phyloP scores from a whole-genome alignment of 2,113 vertebrate genomes.

The Columba janthina region DNA sequence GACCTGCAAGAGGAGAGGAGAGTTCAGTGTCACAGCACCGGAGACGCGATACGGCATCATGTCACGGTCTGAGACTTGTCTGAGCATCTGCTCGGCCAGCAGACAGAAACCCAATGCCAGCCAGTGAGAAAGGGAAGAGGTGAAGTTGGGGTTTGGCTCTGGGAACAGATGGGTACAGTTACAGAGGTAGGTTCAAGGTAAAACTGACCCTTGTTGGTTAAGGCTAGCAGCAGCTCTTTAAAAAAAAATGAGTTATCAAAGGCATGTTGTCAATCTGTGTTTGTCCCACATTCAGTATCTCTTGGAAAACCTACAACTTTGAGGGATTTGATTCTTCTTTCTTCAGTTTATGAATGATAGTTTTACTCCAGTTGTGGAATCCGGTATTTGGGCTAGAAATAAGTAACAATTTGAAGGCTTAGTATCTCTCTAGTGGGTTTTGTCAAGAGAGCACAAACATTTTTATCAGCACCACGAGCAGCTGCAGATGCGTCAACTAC shows the following conservation, averaged over 20 bases:
- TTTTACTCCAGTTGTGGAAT: neutral
- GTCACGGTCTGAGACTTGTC: neutral
- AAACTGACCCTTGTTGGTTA: neutral
- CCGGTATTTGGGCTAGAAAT: neutral
- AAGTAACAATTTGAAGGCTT: neutral
- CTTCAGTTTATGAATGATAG: neutral
- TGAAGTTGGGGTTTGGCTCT: constrained; percentile 47
- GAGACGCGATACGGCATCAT: neutral
- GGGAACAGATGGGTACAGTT: neutral
- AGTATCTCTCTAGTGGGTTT: neutral
- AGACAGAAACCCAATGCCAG: constrained; percentile 35
- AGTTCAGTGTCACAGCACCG: neutral
- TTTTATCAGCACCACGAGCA: neutral
- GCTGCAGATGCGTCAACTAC: neutral
- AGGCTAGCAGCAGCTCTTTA: neutral
- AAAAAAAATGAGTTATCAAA: neutral
- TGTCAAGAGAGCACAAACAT: neutral
- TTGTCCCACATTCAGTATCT: neutral
- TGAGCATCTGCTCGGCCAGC: neutral
- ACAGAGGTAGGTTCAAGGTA: constrained; percentile 9
- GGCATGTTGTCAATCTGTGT: neutral
- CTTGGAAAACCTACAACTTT: neutral
- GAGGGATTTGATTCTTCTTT: neutral
- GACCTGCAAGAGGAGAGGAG: constrained; percentile 65
- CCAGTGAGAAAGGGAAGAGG: neutral